phyloP scores from a whole-genome alignment of 2,113 vertebrate genomes.

The Salminus brasiliensis region DNA sequence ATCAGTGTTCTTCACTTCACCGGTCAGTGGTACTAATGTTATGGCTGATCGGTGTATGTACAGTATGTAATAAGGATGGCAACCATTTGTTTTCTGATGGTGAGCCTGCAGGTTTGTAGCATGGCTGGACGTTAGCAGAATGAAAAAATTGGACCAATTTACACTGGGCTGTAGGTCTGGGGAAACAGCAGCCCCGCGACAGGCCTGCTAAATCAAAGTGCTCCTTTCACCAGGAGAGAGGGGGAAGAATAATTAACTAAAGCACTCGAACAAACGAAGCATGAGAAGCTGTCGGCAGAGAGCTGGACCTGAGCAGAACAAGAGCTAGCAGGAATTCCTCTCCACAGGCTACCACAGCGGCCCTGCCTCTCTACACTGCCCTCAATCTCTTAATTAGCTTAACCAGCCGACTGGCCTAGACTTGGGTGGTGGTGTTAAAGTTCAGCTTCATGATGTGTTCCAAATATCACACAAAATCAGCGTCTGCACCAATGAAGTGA shows the following conservation, averaged over 20 bases:
- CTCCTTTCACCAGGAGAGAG: conserved; percentile 31
- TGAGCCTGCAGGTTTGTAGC: background rate
- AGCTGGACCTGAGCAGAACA: conserved; percentile 3
- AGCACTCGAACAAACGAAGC: conserved; percentile 55
- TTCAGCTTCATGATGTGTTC: background rate
- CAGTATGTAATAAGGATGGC: too few species aligned
- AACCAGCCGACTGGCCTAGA: conserved; percentile 12
- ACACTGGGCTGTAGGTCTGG: conserved; percentile 44
- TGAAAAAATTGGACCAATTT: conserved; percentile 51
- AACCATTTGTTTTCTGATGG: background rate
- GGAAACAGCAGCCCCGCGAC: conserved; percentile 45
- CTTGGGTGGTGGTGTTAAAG: background rate
- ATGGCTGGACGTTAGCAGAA: background rate
- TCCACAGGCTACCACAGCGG: background rate
- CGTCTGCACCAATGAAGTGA: background rate
- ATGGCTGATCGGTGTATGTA: too few species aligned
- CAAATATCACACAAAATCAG: background rate
- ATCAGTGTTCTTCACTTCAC: too few species aligned
- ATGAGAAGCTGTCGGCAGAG: conserved; percentile 49
- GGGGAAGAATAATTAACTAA: conserved; percentile 52
- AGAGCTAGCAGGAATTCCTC: background rate
- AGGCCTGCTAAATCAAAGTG: conserved; percentile 54
- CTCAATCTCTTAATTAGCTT: conserved; percentile 11
- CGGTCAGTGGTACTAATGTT: too few species aligned
- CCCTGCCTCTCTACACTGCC: background rate